Base-by-base conservation (phyloP, 2,797 vertebrate genomes). In the Gallinago stenura region DNA sequence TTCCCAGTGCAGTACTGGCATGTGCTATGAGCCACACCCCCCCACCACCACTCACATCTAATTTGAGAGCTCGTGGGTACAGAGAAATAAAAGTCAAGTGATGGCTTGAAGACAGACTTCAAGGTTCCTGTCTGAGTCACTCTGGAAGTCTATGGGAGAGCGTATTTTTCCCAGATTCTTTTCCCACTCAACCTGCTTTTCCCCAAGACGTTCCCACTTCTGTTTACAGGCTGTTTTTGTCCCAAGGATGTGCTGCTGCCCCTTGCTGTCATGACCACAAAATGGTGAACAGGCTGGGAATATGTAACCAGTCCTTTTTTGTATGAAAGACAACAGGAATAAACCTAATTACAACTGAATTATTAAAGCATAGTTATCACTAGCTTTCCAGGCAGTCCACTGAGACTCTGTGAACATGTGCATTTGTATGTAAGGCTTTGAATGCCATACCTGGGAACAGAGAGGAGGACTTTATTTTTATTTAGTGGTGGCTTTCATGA, bases 111-210 rank as follows among this genome's bases (percentile, higher is more conserved):
- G 77, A 94, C 77, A 93, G 77, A 62, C 80, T 83, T 90, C 18
- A 87, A 56, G 58, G 78, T 77, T 94, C 56, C 71, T 7, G 0
- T 83, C 88, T 96, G 93, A 96, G 77, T 96, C 86, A 96, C 31
- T 16, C 35, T 93, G 51, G 75, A 93, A 89, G 35, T 83, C 64
- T 82, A 41, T 66, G 81, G 68, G 92, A 96, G 86, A 94, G 7
- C 0, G 0, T 64, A 26, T 69, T 91, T 95, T 95, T 93, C 92
- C 78, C 92, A 93, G 90, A 94, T 96, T 69, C 35, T 48, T 89
- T 95, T 93, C 88, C 65, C 86, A 92, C 80, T 96, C 64, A 79
- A 84, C 83, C 77, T 95, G 66, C 90, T 92, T 95, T 95, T 70
- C 39, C 62, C 60, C 0, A 0, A 70, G 56, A 53, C 39, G 73